phyloP scores from a whole-genome alignment of 2,888 invertebrate species.

The Zhuqinia jingwanae region DNA sequence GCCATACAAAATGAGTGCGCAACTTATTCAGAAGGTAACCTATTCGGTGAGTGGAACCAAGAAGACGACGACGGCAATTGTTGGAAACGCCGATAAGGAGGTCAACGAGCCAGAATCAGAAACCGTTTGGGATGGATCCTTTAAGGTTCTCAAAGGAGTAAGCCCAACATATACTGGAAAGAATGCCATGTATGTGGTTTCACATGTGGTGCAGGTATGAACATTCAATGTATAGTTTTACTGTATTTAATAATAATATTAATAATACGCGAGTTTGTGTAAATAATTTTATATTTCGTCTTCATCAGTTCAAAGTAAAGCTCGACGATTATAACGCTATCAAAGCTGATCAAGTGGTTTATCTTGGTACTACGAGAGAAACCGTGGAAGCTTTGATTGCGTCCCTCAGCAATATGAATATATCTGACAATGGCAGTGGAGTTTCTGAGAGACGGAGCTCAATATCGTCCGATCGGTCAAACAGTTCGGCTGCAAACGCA shows the following conservation, averaged over 20 bases:
- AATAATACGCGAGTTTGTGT: background rate
- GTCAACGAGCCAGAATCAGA: conserved; percentile 59
- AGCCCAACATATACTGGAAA: conserved; percentile 48
- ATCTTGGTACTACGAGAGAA: conserved; percentile 55
- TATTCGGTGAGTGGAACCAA: conserved; percentile 39
- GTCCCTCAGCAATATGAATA: background rate
- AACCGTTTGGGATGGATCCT: conserved; percentile 56
- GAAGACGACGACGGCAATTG: conserved; percentile 38
- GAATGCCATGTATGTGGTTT: conserved; percentile 47
- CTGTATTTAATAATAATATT: background rate
- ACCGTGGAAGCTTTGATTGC: conserved; percentile 41
- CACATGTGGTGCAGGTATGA: conserved; percentile 53
- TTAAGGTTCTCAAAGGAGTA: conserved; percentile 48
- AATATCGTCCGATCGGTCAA: conserved; percentile 31
- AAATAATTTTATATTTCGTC: too few species aligned
- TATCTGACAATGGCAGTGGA: conserved; percentile 13
- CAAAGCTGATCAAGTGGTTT: conserved; percentile 58
- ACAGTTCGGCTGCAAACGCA: background rate
- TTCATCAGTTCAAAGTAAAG: conserved; percentile 61
- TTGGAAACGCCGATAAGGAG: conserved; percentile 45
- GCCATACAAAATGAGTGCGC: conserved; percentile 47
- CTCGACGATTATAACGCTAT: conserved; percentile 59
- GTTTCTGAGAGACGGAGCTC: conserved; percentile 38
- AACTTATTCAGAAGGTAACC: conserved; percentile 45
- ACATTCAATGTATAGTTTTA: background rate